Base-by-base conservation (phyloP, 2,797 vertebrate species). In the Halcyon leucocephala region DNA sequence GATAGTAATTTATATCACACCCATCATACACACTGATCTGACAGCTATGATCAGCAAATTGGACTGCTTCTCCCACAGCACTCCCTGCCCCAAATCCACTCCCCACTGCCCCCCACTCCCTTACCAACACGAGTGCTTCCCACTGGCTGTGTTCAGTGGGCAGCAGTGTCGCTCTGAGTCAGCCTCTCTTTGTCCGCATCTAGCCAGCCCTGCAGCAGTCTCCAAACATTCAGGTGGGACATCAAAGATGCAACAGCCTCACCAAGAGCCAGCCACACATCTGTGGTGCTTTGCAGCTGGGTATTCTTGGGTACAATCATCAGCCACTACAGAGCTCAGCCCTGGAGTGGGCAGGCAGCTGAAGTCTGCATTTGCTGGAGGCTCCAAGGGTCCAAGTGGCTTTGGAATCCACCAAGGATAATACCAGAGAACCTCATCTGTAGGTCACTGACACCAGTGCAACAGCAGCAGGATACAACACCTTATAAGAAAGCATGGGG, bases 1-100 rank as follows among this genome's bases (percentile, higher is more conserved):
- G 49, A 90, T 84, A 90, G 81, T 10, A 86, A 94, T 89, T 93
- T 85, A 67, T 89, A 90, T 86, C 95, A 82, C 73, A 84, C 85
- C 85, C 89, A 94, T 70, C 81, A 72, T 3, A 67, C 52, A 89
- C 94, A 52, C 66, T 2, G 13, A 84, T 64, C 80, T 79, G 70
- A 66, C 58, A 90, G 22, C 72, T 39, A 3, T 3, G 22, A 90
- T 42, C 2, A 4, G 62, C 61, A 88, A 62, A 77, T 10, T 31
- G 61, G 48, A 14, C 58, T 79, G 78, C 60, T 72, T 44, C 67
- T 94, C 35, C 73, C 82, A 60, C 26, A 77, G 41, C 31, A 26
- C 28, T 44, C 48, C 25, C 7, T 70, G 21, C 58, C 62, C 58
- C 67, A 84, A 73, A 65, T 18, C 55, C 57, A 22, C 37, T 61